These are phyloP conservation scores for Adoxophyes honmai DNA, from an alignment of 1,140 invertebrate species.

Conservation along the genomic window DNA sequence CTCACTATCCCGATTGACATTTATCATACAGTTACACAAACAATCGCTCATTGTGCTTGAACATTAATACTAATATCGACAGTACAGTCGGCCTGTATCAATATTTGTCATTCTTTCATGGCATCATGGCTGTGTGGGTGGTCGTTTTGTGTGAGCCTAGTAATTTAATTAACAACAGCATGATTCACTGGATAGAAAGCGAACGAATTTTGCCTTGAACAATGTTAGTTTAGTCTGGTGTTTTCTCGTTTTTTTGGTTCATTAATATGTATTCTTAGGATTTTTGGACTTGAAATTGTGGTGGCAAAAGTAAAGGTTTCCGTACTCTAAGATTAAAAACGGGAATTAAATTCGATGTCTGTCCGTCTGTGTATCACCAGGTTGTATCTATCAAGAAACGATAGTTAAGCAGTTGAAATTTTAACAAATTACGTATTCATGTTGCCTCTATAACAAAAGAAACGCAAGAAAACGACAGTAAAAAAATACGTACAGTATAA, in stretches of 20 bases:
- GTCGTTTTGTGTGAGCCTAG: conserved; percentile 33
- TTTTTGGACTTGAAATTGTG: background rate
- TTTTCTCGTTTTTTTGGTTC: conserved; percentile 2
- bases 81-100: conserved; percentile 34
- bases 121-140: conserved; percentile 39
- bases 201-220: conserved; percentile 7
- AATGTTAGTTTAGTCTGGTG: conserved; percentile 8
- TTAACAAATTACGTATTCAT: too few species aligned
- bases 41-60: background rate
- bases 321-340: too few species aligned
- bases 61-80: conserved; percentile 12
- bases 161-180: conserved; percentile 55
- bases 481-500: too few species aligned
- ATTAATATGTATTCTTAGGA: background rate
- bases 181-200: conserved; percentile 33
- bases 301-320: too few species aligned
- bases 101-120: conserved; percentile 54
- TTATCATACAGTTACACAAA: too few species aligned
- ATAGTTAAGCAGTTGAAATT: too few species aligned
- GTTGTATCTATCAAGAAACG: too few species aligned
- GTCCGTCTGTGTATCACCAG: too few species aligned
- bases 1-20: too few species aligned
- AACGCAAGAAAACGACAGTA: too few species aligned
- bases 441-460: too few species aligned
- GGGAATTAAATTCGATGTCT: too few species aligned